These are phyloP conservation scores for Pygoscelis adeliae DNA, from an alignment of 2,113 vertebrate species.

Conservation along the genomic window DNA sequence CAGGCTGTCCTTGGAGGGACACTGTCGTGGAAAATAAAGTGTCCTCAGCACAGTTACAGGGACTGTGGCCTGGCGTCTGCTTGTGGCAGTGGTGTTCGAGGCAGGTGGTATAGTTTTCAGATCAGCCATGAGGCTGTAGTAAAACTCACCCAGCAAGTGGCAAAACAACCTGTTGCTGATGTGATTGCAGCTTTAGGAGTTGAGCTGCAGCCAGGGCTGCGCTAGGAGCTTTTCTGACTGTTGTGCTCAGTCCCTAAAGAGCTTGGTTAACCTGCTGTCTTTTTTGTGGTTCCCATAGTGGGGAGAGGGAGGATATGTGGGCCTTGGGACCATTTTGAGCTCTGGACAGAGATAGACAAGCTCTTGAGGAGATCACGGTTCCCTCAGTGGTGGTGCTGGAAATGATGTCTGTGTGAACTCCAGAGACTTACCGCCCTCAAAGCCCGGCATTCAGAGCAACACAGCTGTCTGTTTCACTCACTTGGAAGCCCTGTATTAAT, in stretches of 20 bases:
- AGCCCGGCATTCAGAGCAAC: background rate
- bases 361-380: background rate
- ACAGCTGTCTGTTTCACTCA: background rate
- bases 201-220: background rate
- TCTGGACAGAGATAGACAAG: background rate
- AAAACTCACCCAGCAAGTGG: background rate
- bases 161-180: background rate
- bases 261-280: background rate
- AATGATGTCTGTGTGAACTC: background rate
- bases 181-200: background rate
- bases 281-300: background rate
- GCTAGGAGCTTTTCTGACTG: background rate
- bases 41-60: background rate
- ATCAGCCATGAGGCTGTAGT: background rate
- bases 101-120: background rate
- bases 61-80: background rate
- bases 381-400: background rate
- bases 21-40: accelerated
- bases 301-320: background rate
- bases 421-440: background rate
- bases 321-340: background rate
- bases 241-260: background rate
- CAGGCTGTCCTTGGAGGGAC: background rate
- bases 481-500: no score
- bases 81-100: background rate